A percentile compares a stretch with the other conserved stretches of the same genome.
Evolutionary conservation across 2,797 vertebrate genomes (phyloP).

Genomic region (Chrysolophus pictus): DNA sequence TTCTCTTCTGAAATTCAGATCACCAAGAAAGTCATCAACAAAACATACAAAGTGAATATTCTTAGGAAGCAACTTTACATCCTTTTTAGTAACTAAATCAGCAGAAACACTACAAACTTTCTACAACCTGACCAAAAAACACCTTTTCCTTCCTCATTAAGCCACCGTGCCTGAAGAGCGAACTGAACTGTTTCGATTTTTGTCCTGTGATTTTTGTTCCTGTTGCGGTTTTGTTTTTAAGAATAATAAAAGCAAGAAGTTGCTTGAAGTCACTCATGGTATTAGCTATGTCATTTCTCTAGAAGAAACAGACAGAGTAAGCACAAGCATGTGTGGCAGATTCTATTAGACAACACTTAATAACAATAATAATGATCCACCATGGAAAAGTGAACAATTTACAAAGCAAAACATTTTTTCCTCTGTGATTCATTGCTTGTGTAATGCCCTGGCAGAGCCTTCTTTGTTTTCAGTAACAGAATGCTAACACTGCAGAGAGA

Average conservation of each 20-base stretch:
- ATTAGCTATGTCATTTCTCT: neutral
- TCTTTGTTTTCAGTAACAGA: constrained; percentile 75
- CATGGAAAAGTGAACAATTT: constrained; percentile 70
- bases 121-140: constrained; percentile 21
- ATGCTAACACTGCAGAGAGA: constrained; percentile 72
- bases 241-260: constrained; percentile 37
- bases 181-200: constrained; percentile 33
- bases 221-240: constrained; percentile 34
- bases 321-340: constrained; percentile 37
- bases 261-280: constrained; percentile 33
- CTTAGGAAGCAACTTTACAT: neutral
- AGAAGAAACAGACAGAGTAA: neutral
- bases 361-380: constrained; percentile 13
- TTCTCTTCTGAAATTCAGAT: neutral
- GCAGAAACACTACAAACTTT: neutral
- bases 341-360: constrained; percentile 34
- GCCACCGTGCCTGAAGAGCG: constrained; percentile 27
- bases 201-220: constrained; percentile 32
- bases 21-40: neutral
- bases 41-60: neutral
- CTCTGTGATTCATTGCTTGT: constrained; percentile 72
- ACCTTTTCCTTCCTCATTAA: constrained; percentile 49
- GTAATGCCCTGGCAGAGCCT: constrained; percentile 71
- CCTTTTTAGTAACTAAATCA: neutral
- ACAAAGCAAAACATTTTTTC: constrained; percentile 74